Conservation (phyloP, 2,113 vertebrate genomes). For the Menidia beryllina region DNA sequence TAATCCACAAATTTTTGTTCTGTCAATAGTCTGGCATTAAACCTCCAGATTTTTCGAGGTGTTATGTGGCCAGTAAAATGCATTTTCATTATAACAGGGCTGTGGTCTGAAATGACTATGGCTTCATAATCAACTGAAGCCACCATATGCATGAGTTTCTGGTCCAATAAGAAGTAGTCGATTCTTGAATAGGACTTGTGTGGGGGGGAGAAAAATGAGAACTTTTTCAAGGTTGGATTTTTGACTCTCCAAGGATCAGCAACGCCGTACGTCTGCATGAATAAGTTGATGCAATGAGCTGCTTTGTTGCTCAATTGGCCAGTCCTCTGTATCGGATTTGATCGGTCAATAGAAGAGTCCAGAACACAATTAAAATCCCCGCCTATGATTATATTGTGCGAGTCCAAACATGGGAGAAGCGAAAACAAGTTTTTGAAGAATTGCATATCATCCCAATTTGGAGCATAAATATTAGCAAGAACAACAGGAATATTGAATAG, state of each 20-base stretch:
- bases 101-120: neutral
- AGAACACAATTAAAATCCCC: no score
- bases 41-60: neutral
- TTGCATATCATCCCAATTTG: no score
- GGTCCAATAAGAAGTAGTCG: neutral
- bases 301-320: neutral
- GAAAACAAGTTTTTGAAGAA: no score
- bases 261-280: neutral
- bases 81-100: neutral
- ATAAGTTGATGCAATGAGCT: neutral
- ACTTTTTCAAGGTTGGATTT: neutral
- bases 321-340: neutral
- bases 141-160: neutral
- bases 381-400: no score
- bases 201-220: neutral
- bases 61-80: neutral
- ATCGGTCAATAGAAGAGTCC: neutral
- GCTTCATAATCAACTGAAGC: neutral
- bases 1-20: neutral
- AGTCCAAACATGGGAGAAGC: no score
- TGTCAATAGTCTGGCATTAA: neutral
- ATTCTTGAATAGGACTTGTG: no score
- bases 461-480: no score
- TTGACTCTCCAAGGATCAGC: neutral
- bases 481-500: no score